Evolutionary conservation across 2,888 invertebrate species (phyloP), one percentile per base, ranked within the genome.

Genomic region (Drosophila ezoana): DNA sequence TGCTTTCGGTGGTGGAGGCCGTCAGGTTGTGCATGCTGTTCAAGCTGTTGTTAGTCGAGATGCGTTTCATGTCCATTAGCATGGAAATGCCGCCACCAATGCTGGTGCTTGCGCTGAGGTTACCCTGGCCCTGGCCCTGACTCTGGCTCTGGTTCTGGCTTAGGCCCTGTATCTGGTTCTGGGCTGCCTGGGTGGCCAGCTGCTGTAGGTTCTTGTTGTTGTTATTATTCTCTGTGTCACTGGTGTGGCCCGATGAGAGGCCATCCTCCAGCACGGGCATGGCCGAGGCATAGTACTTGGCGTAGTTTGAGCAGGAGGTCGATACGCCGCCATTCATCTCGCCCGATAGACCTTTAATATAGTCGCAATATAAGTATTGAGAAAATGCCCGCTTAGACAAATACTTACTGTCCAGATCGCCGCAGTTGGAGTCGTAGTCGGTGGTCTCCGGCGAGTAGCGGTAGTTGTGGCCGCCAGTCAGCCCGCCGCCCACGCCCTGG

Each of bases 261-360:
- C 98, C 98, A 92, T 98, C 98, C 91, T 98, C 98, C 45, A 98
- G 94, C 14, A 97, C 96, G 0, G 98, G 98, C 96, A 98, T 96
- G 85, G 95, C 95, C 49, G 95, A 95, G 52, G 95, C 95, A 92
- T 94, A 96, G 92, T 94, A 94, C 91, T 94, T 94, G 40, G 95
- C 93, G 87, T 94, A 94, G 90, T 95, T 95, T 44, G 94, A 88
- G 64, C 91, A 94, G 69, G 94, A 94, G 44, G 94, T 94, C 53
- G 95, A 94, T 16, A 91, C 89, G 23, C 94, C 94, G 48, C 94
- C 94, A 56, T 92, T 92, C 65, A 92, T 90, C 64, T 92, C 92
- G n/a, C 92, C 92, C 28, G 93, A 93, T 57, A 94, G 93, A 78
- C 93, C 93, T 93, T 14, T 1, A 6, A 20, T 32, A 1, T 10